phyloP scores from a whole-genome alignment of 2,797 vertebrate species.

The Remorina albescens region DNA sequence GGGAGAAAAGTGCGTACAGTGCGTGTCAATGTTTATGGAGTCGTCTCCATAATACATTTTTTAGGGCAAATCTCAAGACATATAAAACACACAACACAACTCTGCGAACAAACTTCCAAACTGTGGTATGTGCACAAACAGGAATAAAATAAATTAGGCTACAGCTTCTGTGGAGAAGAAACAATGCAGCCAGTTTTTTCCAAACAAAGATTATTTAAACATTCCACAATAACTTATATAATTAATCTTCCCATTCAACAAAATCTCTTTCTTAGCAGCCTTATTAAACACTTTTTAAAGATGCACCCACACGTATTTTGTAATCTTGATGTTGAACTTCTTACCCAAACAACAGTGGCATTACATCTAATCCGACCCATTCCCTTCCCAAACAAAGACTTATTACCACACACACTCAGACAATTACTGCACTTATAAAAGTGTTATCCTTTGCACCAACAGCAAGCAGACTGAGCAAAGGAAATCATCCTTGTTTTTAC shows the following conservation, averaged over 20 bases:
- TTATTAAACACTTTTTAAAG: too few species aligned
- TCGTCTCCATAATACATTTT: background rate
- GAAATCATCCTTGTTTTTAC: background rate
- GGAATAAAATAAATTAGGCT: too few species aligned
- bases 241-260: background rate
- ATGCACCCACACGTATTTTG: too few species aligned
- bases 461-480: background rate
- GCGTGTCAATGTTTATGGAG: background rate
- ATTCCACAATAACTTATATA: background rate
- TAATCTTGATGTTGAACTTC: background rate
- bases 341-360: background rate
- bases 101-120: too few species aligned
- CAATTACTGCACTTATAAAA: background rate
- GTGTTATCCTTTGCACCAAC: too few species aligned
- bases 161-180: background rate
- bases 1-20: constrained; percentile 26
- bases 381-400: background rate
- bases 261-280: background rate
- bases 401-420: background rate
- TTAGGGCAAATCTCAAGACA: background rate
- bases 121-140: too few species aligned
- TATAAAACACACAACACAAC: too few species aligned
- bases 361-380: background rate
- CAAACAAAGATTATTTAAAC: background rate
- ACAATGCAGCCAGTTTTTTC: background rate